Conservation (phyloP, 2,888 invertebrate genomes). For the Parnassius smintheus region DNA sequence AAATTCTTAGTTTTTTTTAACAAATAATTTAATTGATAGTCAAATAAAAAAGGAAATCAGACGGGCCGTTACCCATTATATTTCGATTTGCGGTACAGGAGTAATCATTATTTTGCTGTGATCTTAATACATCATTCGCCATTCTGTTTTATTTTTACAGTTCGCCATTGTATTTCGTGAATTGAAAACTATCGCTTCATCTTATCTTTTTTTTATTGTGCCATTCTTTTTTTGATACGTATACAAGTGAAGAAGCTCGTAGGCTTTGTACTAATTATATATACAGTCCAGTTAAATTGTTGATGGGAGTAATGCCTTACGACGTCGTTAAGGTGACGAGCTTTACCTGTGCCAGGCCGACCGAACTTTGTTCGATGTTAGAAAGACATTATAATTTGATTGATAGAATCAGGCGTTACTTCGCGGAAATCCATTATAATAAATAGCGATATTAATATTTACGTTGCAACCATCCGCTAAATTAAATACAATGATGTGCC, state of each 20-base stretch:
- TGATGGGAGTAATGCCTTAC: no score
- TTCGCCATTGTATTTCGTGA: constrained; percentile 17
- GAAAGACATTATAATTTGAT: no score
- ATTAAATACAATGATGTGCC: no score
- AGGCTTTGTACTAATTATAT: background rate
- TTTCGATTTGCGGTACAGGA: background rate
- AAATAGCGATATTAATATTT: no score
- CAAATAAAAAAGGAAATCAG: constrained; percentile 14
- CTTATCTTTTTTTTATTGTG: constrained; percentile 4
- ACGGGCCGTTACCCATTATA: constrained; percentile 22
- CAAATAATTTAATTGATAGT: constrained; percentile 15
- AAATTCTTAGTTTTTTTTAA: background rate
- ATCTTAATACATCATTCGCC: constrained; percentile 10
- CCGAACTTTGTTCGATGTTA: no score
- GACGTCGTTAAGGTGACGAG: no score
- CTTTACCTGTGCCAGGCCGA: no score
- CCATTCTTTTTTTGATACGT: background rate
- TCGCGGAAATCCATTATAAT: no score
- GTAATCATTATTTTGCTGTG: background rate
- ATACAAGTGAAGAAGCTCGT: background rate
- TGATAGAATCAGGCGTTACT: no score
- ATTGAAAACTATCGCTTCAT: constrained; percentile 15
- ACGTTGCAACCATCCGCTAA: no score
- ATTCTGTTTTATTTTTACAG: constrained; percentile 19
- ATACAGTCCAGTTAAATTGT: no score